Base-by-base conservation (phyloP, 2,797 vertebrate genomes). In the Sciaenops ocellatus region DNA sequence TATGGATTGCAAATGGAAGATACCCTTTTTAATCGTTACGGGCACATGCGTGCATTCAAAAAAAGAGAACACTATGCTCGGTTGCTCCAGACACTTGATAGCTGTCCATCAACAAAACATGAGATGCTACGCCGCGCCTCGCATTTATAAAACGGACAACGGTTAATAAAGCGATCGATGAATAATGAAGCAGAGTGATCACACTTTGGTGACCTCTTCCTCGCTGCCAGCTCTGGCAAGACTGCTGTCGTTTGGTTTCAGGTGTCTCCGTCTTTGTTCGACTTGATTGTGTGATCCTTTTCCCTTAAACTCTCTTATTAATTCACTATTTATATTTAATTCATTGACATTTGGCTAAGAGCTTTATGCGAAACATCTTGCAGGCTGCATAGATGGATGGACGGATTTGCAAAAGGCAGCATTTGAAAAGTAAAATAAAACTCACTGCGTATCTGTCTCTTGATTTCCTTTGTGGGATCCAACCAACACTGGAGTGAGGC, bases 371-470 rank as follows among this genome's bases (percentile, higher is more conserved):
- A 57, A 50, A 69, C 28, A 46, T 50, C 8, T 38, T 66, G 54
- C 18, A 48, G 47, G 30, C 5, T 20, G 30, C 1, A 9, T 4
- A 55, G 50, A 26, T 5, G 28, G 18, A 55, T n/a, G 34, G 60
- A 60, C n/a, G 24, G 69, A 69, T 11, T 47, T 54, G 30, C 4
- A 28, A 3, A 24, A n/a, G 17, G 17, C 13, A 46, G 13, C 6
- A 78, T 28, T 56, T 64, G 13, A 34, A 57, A 44, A 69, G 34
- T 76, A 59, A 64, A n/a, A 24, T 6, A 18, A 5, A 86, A 98
- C 98, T 97, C 93, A 99, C 98, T 97, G 95, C 96, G 94, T 80
- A 98, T 96, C 89, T 99, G 98, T 82, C 95, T 96, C 89, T 98
- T 99, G 90, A 99, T 98, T 93, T 99, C 97, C 92, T 99, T 99